Conservation (phyloP, 2,113 vertebrate species). For the Sterna hirundo region DNA sequence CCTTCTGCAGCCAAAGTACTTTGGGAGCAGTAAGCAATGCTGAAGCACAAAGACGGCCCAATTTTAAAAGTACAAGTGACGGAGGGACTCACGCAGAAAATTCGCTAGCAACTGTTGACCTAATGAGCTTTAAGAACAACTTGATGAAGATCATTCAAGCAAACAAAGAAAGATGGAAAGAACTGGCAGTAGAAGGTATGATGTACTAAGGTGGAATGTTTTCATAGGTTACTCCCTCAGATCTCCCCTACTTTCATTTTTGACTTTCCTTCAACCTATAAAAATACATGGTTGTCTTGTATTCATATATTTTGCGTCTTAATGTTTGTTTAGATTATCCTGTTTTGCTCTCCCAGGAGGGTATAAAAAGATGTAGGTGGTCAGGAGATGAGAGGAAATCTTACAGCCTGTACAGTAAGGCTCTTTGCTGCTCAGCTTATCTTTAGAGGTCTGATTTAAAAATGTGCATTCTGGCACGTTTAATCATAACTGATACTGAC, state of each 20-base stretch:
- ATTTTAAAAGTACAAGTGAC: slow-evolving; percentile 73
- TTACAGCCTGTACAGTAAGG: background rate
- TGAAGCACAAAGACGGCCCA: slow-evolving; percentile 74
- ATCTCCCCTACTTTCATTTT: background rate
- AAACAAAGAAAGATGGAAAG: slow-evolving; percentile 96
- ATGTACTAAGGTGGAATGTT: background rate
- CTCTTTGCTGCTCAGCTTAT: background rate
- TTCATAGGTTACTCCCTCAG: background rate
- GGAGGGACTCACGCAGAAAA: slow-evolving; percentile 77
- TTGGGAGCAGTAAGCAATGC: slow-evolving; percentile 29
- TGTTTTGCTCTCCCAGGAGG: background rate
- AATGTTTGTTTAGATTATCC: background rate
- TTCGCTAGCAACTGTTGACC: slow-evolving; percentile 85
- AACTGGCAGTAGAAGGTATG: slow-evolving; percentile 89
- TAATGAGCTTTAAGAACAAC: slow-evolving; percentile 83
- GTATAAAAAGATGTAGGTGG: background rate
- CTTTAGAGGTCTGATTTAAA: background rate
- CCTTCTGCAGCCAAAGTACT: slow-evolving; percentile 44
- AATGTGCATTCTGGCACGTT: background rate
- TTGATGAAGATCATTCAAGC: slow-evolving; percentile 87
- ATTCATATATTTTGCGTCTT: background rate
- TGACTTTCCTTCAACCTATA: background rate
- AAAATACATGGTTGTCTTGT: background rate
- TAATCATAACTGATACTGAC: background rate
- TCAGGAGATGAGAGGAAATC: background rate